These are phyloP conservation scores for Polypterus bichir DNA, from an alignment of 2,113 vertebrate species.

Conservation along the genomic window DNA sequence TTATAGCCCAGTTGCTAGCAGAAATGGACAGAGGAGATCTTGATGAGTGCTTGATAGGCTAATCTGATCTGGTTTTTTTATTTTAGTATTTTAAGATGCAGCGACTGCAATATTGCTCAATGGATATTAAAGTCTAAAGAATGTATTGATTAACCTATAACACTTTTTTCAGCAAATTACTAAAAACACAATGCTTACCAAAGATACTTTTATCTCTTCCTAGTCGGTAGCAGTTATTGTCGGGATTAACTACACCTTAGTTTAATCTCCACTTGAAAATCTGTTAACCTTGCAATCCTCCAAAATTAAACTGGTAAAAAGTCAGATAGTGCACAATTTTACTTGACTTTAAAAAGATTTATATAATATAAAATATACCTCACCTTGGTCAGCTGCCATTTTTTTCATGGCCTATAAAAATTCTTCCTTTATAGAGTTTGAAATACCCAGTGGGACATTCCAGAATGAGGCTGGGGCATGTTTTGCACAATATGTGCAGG, in stretches of 20 bases:
- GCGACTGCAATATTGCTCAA: too few species aligned
- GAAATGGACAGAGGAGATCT: too few species aligned
- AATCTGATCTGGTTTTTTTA: too few species aligned
- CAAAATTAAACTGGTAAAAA: slow-evolving; percentile 16
- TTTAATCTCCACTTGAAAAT: slow-evolving; percentile 7
- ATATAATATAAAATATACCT: slow-evolving; percentile 17
- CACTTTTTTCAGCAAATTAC: slow-evolving; percentile 30
- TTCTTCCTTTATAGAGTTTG: slow-evolving; percentile 22
- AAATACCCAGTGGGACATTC: slow-evolving; percentile 20
- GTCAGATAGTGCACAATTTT: slow-evolving; percentile 18
- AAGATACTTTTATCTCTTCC: slow-evolving; percentile 39
- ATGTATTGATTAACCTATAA: too few species aligned
- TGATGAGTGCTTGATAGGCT: too few species aligned
- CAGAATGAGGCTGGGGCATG: slow-evolving; percentile 17
- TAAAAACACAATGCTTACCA: slow-evolving; percentile 30
- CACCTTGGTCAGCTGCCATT: slow-evolving; percentile 18
- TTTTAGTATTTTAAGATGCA: too few species aligned
- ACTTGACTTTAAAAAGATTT: slow-evolving; percentile 16
- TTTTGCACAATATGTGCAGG: slow-evolving; percentile 13
- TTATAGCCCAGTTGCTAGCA: too few species aligned
- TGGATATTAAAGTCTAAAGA: not conserved
- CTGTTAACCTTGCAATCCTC: slow-evolving; percentile 14
- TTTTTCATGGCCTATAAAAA: slow-evolving; percentile 21
- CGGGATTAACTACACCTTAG: slow-evolving; percentile 31
- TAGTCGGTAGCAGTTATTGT: slow-evolving; percentile 37